Percentiles rank a stretch among this genome's conserved stretches.
These are phyloP conservation scores for Rhimphoctona megacephalus DNA, from an alignment of 2,888 invertebrate species.

Conservation along the genomic window DNA sequence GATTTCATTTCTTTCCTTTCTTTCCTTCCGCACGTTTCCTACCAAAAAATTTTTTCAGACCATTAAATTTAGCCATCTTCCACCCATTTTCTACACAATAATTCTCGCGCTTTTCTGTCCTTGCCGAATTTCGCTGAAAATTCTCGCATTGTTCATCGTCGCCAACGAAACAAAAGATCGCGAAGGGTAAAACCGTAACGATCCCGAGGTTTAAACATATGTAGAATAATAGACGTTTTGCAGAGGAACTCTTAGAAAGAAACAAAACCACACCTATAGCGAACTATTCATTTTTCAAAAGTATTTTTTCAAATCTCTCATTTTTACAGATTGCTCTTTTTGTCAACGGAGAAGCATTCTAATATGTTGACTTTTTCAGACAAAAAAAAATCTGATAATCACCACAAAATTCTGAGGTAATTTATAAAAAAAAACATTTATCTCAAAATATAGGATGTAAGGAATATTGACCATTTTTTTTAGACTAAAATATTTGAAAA, in stretches of 20 bases:
- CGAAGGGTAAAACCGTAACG: background rate
- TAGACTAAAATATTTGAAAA: too few relatives aligned
- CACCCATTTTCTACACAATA: constrained; percentile 14
- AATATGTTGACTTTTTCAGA: too few relatives aligned
- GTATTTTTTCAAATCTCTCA: background rate
- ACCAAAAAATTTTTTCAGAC: background rate
- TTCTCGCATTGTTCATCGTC: constrained; percentile 38
- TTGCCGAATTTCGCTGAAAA: constrained; percentile 7
- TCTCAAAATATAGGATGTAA: too few relatives aligned
- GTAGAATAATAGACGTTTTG: background rate
- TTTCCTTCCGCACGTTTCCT: background rate
- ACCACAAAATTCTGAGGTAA: too few relatives aligned
- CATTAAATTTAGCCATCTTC: background rate
- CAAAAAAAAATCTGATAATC: too few relatives aligned
- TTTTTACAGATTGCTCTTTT: background rate
- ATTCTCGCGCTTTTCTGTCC: background rate
- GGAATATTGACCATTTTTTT: too few relatives aligned
- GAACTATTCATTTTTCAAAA: background rate
- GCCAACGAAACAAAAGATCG: constrained; percentile 19
- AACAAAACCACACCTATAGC: background rate
- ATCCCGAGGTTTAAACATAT: background rate
- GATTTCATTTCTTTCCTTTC: background rate
- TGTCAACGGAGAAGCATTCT: background rate
- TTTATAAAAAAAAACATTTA: too few relatives aligned
- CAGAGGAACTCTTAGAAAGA: background rate